Conservation (phyloP, 2,888 invertebrate species). For the Timandra comae region DNA sequence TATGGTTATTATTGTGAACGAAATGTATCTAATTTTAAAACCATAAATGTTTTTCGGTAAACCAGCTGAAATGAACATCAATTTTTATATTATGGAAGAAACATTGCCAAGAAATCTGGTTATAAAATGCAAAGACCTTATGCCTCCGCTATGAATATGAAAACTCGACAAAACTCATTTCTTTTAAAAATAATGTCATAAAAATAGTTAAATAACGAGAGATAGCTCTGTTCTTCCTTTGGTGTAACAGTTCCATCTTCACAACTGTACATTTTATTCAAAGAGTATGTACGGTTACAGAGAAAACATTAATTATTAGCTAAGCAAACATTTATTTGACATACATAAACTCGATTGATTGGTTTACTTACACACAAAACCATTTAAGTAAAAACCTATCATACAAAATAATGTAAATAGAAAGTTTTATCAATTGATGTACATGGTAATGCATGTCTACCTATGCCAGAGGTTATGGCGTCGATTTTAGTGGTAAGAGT, state of each 20-base stretch:
- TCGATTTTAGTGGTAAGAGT: no score
- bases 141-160: constrained; percentile 36
- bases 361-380: no score
- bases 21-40: no score
- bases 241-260: constrained; percentile 56
- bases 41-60: neutral
- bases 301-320: constrained; percentile 12
- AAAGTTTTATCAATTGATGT: no score
- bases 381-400: no score
- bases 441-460: no score
- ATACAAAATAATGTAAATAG: no score
- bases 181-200: constrained; percentile 56
- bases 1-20: neutral
- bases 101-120: constrained; percentile 22
- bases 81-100: constrained; percentile 6
- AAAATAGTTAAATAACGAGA: constrained; percentile 63
- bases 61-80: no score
- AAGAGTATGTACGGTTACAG: constrained; percentile 32
- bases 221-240: constrained; percentile 49
- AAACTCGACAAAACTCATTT: constrained; percentile 48
- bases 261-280: constrained; percentile 44
- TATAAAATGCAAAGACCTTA: constrained; percentile 28
- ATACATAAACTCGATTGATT: no score
- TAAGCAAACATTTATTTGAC: neutral
- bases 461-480: no score